Conservation (phyloP, 2,888 invertebrate species). For the Kryphioiulus occultus region DNA sequence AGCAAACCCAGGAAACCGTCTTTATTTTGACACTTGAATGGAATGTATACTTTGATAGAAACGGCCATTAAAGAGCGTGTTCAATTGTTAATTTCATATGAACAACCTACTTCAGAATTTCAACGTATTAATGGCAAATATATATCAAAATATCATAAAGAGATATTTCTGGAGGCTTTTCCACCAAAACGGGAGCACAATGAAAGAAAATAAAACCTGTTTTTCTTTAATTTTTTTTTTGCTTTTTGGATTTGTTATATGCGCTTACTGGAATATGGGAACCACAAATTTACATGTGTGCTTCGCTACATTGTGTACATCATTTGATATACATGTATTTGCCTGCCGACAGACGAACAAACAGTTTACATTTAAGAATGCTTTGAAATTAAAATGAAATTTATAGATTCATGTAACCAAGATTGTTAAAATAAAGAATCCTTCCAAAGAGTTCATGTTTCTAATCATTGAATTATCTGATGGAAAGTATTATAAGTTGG, state of each 20-base stretch:
- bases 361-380: too few relatives aligned
- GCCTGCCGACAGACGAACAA: too few relatives aligned
- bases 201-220: neutral
- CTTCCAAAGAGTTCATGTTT: too few relatives aligned
- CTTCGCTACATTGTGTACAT: neutral
- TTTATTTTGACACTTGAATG: conserved; percentile 28
- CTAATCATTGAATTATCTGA: too few relatives aligned
- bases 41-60: neutral
- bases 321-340: neutral
- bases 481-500: too few relatives aligned
- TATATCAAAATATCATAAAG: neutral
- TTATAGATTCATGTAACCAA: too few relatives aligned
- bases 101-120: neutral
- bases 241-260: neutral
- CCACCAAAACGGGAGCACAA: neutral
- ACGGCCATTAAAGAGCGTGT: neutral
- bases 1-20: conserved; percentile 13
- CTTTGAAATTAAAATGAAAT: too few relatives aligned
- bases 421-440: too few relatives aligned
- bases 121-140: neutral
- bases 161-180: conserved; percentile 21
- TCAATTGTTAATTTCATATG: neutral
- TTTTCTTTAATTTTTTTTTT: neutral
- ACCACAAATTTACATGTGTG: neutral
- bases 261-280: neutral